Conservation (phyloP, 2,888 invertebrate species). For the Phortica okadai region DNA sequence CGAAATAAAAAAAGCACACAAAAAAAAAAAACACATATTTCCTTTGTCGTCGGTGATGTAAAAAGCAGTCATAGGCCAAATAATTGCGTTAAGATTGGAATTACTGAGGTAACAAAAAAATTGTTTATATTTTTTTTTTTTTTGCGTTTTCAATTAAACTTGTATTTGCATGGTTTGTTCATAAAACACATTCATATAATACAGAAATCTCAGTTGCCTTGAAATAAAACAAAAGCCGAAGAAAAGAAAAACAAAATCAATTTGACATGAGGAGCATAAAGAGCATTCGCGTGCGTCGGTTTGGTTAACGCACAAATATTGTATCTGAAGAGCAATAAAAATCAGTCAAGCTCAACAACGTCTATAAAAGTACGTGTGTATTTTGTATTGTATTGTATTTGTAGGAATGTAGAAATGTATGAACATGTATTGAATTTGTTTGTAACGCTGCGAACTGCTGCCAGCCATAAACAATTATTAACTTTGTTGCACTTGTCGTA, state of each 20-base stretch:
- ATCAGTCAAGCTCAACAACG: slow-evolving; percentile 28
- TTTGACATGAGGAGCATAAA: not conserved
- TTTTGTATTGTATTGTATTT: not conserved
- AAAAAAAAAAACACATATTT: too few relatives aligned
- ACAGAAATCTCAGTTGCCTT: not conserved
- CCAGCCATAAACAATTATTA: slow-evolving; percentile 52
- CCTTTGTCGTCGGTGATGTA: too few relatives aligned
- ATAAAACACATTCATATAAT: not conserved
- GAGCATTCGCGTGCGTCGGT: too few relatives aligned
- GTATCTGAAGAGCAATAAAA: slow-evolving; percentile 7
- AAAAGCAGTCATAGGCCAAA: too few relatives aligned
- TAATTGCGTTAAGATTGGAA: too few relatives aligned
- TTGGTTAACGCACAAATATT: not conserved
- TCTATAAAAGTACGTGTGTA: slow-evolving; percentile 3
- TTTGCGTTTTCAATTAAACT: slow-evolving; percentile 2
- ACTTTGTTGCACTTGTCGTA: slow-evolving; percentile 54
- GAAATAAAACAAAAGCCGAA: not conserved
- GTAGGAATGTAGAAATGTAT: too few relatives aligned
- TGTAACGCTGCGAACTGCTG: slow-evolving; percentile 5
- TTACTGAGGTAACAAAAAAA: not conserved
- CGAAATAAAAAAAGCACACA: too few relatives aligned
- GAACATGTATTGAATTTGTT: not conserved
- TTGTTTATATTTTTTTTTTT: not conserved
- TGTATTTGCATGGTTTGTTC: not conserved
- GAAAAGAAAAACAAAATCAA: not conserved